Percentiles rank a stretch among this genome's conserved stretches.
These are phyloP conservation scores for Drosophila incognita DNA, from an alignment of 2,888 invertebrate genomes.

Conservation along the genomic window DNA sequence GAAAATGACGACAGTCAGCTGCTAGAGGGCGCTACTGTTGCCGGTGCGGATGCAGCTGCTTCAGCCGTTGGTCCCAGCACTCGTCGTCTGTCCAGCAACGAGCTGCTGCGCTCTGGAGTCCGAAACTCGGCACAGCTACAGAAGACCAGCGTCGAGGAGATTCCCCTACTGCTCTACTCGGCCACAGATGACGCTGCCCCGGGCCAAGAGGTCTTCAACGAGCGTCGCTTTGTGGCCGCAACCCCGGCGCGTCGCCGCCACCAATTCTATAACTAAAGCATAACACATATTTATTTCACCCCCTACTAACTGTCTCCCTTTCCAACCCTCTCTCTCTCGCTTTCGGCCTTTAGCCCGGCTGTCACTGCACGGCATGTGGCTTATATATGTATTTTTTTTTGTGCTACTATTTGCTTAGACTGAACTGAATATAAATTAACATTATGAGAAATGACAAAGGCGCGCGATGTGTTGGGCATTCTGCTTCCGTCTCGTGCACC, in stretches of 20 bases:
- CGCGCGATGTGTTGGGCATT: constrained; percentile 58
- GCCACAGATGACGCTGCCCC: constrained; percentile 68
- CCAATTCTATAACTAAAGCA: constrained; percentile 53
- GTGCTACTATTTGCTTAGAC: constrained; percentile 70
- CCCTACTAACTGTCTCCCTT: neutral
- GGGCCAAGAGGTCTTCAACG: constrained; percentile 50
- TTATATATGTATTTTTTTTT: constrained; percentile 48
- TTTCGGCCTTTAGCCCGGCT: constrained; percentile 16
- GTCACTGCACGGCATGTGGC: constrained; percentile 55
- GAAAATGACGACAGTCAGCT: constrained; percentile 80
- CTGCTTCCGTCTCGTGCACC: constrained; percentile 30
- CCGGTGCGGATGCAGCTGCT: constrained; percentile 10
- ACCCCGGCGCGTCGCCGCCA: constrained; percentile 67
- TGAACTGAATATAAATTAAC: constrained; percentile 80
- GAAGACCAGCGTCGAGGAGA: constrained; percentile 77
- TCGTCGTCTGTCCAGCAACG: constrained; percentile 68
- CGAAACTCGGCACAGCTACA: constrained; percentile 56
- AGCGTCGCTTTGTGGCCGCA: constrained; percentile 73
- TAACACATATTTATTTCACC: neutral
- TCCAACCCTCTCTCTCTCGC: neutral
- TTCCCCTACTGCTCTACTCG: constrained; percentile 79
- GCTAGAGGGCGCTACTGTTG: constrained; percentile 53
- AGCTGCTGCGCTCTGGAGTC: constrained; percentile 60
- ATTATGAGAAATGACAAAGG: constrained; percentile 78
- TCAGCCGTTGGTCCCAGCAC: constrained; percentile 32